Percentiles rank a stretch among this genome's conserved stretches.
Conservation (phyloP, 2,888 invertebrate species). For the Mechanitis mazaeus region DNA sequence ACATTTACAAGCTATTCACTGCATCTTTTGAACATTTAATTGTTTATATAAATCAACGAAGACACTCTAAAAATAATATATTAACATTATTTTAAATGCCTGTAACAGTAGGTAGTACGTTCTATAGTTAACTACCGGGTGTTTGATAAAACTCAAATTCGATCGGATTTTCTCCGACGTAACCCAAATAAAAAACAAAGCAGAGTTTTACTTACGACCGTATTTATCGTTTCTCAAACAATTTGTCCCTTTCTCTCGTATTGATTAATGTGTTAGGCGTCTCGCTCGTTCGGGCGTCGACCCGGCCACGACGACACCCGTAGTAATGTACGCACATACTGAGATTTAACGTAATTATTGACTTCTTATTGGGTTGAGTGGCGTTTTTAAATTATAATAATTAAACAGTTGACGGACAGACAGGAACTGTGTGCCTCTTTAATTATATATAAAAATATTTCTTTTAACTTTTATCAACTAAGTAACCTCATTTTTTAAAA, state of each 20-base stretch:
- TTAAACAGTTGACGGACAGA: neutral
- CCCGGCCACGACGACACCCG: constrained; percentile 39
- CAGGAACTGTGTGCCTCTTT: neutral
- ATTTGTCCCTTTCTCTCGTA: constrained; percentile 34
- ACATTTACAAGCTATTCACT: too few relatives aligned
- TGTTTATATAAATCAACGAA: too few relatives aligned
- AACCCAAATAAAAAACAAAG: constrained; percentile 51
- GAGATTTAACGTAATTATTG: constrained; percentile 18
- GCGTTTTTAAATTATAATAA: constrained; percentile 3
- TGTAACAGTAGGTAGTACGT: neutral
- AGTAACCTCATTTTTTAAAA: too few relatives aligned
- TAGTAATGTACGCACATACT: constrained; percentile 24
- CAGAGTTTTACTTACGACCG: constrained; percentile 57
- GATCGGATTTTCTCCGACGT: constrained; percentile 42
- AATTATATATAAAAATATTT: neutral
- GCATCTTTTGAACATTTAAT: too few relatives aligned
- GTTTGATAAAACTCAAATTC: constrained; percentile 30
- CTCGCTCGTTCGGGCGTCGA: constrained; percentile 56
- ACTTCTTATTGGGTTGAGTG: constrained; percentile 14
- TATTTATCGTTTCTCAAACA: constrained; percentile 49
- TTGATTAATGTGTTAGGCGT: constrained; percentile 27
- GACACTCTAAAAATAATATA: neutral
- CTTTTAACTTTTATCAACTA: too few relatives aligned
- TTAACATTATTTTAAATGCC: neutral
- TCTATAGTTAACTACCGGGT: neutral